Evolutionary conservation across 53 echinoderm and acorn worm genomes (phyloP).

Genomic region (Paelopatides confundens): DNA sequence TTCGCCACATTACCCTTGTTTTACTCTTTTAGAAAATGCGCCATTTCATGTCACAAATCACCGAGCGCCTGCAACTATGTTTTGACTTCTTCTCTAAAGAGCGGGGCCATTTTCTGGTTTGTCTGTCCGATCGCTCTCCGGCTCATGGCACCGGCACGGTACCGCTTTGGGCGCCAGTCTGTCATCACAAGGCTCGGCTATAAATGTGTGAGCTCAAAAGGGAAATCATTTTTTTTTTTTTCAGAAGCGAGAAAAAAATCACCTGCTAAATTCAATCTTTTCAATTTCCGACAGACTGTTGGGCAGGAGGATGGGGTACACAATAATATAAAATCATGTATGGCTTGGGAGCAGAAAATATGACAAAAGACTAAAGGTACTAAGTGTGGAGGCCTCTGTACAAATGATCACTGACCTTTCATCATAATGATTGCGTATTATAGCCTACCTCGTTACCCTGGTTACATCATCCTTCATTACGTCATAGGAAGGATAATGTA

Average conservation of each 20-base stretch:
- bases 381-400: too few species aligned
- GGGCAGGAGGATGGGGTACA: neutral
- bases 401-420: too few species aligned
- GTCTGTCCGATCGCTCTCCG: neutral
- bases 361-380: too few species aligned
- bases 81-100: too few species aligned
- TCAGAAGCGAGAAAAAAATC: neutral
- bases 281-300: constrained; percentile 15
- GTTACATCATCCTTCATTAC: too few species aligned
- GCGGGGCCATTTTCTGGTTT: neutral
- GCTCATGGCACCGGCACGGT: neutral
- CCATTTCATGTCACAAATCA: too few species aligned
- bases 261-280: constrained; percentile 23
- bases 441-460: too few species aligned
- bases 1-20: neutral
- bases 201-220: neutral
- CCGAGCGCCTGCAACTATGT: too few species aligned
- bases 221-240: neutral
- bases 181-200: neutral
- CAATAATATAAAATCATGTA: too few species aligned
- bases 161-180: constrained; percentile 17
- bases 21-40: neutral
- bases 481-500: too few species aligned
- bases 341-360: too few species aligned
- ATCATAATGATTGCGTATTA: too few species aligned